Base-by-base conservation (phyloP, 2,113 vertebrate species). In the Rattus rattus region DNA sequence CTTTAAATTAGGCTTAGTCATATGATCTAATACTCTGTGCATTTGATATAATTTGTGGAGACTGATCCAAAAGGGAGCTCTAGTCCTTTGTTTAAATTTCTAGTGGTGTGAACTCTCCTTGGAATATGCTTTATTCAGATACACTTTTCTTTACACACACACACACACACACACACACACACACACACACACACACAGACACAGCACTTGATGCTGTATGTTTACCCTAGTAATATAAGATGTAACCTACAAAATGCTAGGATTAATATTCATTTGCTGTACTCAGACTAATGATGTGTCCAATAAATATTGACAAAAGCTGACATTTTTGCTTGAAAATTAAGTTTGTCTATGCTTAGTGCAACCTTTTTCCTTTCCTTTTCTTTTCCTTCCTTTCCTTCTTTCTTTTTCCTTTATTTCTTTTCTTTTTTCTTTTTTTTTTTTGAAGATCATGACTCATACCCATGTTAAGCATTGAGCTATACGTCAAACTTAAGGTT, bases 1-100 rank as follows among this genome's bases (percentile, higher is more conserved):
- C 80, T 96, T 97, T 96, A 96, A 91, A 59, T 81, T 86, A 69
- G 73, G 22, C 88, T 96, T 76, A 76, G 36, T 92, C 69, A n/a
- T 87, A 16, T 88, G 49, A 95, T 83, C 49, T 88, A 94, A 94
- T 76, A 70, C 19, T 91, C 30, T 89, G 17, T 61, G 26, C 30
- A 84, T 84, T 61, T 95, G 76, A 84, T 92, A 39, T 95, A 85
- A 91, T 75, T 97, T 97, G 88, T 2, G 49, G 20, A 94, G 76
- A 85, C 22, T 28, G 24, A 56, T 36, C 43, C n/a, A 14, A 91
- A 94, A 94, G 70, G 22, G 88, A 91, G 7, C 59, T 28, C 90
- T 5, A 49, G 19, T 49, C 17, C 30, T 92, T 89, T 94, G 92
- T 47, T 92, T 93, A 88, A 95, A 96, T 95, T 90, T 97, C 52